Percentiles rank a stretch among this genome's conserved stretches.
phyloP scores from a whole-genome alignment of 1,140 invertebrate genomes.

The Nomia melanderi region DNA sequence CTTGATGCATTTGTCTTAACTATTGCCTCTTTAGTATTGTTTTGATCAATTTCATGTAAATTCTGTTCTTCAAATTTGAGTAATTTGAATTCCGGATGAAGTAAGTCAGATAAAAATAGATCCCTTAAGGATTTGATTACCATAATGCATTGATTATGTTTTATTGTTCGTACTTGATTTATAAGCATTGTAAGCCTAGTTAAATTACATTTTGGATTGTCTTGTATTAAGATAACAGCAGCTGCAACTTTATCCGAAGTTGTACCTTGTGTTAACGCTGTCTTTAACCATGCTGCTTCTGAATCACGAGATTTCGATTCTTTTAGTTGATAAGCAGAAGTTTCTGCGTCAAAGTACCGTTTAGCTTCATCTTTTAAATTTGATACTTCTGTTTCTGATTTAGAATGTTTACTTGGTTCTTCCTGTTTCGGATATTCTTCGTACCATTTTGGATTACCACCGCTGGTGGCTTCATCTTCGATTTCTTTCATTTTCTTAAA shows the following conservation, averaged over 20 bases:
- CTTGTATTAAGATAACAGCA: conserved; percentile 90
- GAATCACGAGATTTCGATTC: conserved; percentile 71
- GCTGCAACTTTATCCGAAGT: conserved; percentile 93
- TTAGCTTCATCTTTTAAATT: conserved; percentile 83
- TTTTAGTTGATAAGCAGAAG: conserved; percentile 82
- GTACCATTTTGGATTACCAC: conserved; percentile 67
- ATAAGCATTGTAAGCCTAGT: conserved; percentile 87
- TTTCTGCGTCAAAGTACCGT: conserved; percentile 83
- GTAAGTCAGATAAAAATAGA: conserved; percentile 88
- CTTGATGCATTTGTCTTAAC: conserved; percentile 71
- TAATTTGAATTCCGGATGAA: conserved; percentile 88
- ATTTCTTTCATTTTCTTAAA: conserved; percentile 23
- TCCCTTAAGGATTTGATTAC: conserved; percentile 89
- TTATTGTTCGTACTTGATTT: conserved; percentile 90
- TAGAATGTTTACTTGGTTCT: conserved; percentile 59
- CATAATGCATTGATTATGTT: conserved; percentile 88
- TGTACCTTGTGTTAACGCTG: conserved; percentile 90
- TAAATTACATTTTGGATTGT: conserved; percentile 91
- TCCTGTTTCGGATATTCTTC: conserved; percentile 68
- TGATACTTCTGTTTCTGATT: conserved; percentile 80
- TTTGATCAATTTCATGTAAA: conserved; percentile 79
- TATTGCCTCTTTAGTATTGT: conserved; percentile 82
- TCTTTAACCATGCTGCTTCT: conserved; percentile 88
- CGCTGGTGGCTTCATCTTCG: background rate
- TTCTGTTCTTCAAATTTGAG: conserved; percentile 87